These are phyloP conservation scores for Tyrophagus putrescentiae DNA, from an alignment of 1,140 invertebrate genomes.

Conservation along the genomic window DNA sequence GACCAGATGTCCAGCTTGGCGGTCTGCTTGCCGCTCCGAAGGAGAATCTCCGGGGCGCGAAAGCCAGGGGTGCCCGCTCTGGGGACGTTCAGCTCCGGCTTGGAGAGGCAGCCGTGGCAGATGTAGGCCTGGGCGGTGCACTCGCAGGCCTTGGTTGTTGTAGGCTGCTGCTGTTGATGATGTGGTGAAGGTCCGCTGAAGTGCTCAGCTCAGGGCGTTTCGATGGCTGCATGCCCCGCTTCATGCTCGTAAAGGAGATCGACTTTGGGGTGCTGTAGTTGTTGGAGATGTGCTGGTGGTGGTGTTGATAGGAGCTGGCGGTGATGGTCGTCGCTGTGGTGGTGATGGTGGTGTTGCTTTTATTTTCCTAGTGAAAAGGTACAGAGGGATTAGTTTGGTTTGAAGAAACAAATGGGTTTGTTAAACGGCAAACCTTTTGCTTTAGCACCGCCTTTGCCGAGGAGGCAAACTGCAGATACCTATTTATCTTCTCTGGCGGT, in stretches of 20 bases:
- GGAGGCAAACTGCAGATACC: background rate
- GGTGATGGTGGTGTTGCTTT: background rate
- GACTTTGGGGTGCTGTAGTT: background rate
- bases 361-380: background rate
- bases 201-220: background rate
- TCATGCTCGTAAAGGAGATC: background rate
- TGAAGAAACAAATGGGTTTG: too few relatives aligned
- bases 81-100: slow-evolving; percentile 46
- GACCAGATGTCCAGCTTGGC: slow-evolving; percentile 81
- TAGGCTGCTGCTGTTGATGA: background rate
- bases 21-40: slow-evolving; percentile 57
- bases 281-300: background rate
- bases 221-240: background rate
- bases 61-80: slow-evolving; percentile 79
- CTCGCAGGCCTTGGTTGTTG: slow-evolving; percentile 9
- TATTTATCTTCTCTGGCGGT: slow-evolving; percentile 20
- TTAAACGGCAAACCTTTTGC: background rate
- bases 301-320: background rate
- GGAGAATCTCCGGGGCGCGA: slow-evolving; percentile 67
- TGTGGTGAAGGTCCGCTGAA: background rate
- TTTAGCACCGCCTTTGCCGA: background rate
- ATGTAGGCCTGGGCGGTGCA: slow-evolving; percentile 20
- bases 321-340: background rate
- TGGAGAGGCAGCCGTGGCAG: slow-evolving; percentile 38
- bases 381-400: too few relatives aligned